Evolutionary conservation across 2,113 vertebrate species (phyloP), one percentile per base, ranked within the genome.

Genomic region (Phainopepla nitens): DNA sequence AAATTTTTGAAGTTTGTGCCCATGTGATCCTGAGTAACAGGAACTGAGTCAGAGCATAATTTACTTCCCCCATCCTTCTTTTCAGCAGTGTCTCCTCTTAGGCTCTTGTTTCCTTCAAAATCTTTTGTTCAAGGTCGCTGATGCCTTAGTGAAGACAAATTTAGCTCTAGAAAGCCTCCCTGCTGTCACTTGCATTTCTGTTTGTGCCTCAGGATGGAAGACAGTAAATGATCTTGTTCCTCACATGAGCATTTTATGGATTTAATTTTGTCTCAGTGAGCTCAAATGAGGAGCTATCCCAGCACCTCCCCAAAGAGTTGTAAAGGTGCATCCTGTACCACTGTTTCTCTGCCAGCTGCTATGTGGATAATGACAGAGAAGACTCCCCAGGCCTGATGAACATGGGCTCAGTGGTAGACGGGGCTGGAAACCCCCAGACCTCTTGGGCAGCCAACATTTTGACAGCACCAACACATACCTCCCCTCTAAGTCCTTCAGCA

Each of bases 351-450:
- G 54, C n/a, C 0, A 1, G 11, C 29, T 51, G 36, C 11, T 61
- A 25, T 2, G 0, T 28, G 19, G 36, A 4, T 57, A 71, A 69
- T 4, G 9, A 15, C 3, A 7, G 82, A 66, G 54, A 54, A 70
- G 25, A 28, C 3, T 36, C 31, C 4, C 3, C 0, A 1, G 11
- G 23, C 10, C 4, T 1, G 3, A 50, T 0, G 0, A 49, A 56
- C 0, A 0, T 7, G 7, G 22, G 6, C 41, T 82, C 28, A 15
- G 31, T 13, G 41, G 11, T 1, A 1, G 18, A 8, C 17, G 25
- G 64, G 33, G 60, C 28, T 56, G 47, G n/a, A 82, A 64, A 49
- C 6, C 6, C 35, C 13, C 33, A 47, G 33, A 54, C 2, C 11
- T 49, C 27, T 44, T 6, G 22, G 33, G 41, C 53, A 92, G 44